Conservation (phyloP, 2,113 vertebrate genomes). For the Physeter macrocephalus region DNA sequence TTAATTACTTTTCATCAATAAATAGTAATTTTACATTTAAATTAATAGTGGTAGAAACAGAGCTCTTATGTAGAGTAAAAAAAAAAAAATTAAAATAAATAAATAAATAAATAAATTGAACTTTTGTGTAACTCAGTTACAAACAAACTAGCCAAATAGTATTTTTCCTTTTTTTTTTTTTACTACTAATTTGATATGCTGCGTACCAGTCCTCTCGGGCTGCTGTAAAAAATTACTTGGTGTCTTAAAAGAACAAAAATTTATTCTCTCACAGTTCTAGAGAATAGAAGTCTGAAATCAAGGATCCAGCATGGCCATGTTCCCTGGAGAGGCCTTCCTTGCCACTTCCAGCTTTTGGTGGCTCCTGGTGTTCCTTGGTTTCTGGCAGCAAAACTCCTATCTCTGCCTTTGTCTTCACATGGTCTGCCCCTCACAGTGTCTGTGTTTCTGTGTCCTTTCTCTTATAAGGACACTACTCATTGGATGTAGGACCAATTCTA, state of each 20-base stretch:
- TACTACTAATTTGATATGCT: not conserved
- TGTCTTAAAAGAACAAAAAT: not conserved
- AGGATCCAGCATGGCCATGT: not conserved
- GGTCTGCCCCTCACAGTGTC: not conserved
- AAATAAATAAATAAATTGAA: not conserved
- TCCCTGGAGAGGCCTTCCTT: not conserved
- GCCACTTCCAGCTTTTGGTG: not conserved
- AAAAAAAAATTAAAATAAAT: not conserved
- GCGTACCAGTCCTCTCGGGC: not conserved
- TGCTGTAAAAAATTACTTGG: not conserved
- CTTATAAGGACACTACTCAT: not conserved
- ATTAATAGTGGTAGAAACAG: not conserved
- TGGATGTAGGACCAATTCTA: not conserved
- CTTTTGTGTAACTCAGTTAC: not conserved
- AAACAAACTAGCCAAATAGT: not conserved
- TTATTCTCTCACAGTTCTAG: not conserved
- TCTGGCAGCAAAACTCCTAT: not conserved
- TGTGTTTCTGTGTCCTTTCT: not conserved
- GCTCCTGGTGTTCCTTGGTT: not conserved
- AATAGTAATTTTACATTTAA: slow-evolving; percentile 3
- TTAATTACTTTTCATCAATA: not conserved
- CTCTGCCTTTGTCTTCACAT: not conserved
- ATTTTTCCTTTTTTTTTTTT: not conserved
- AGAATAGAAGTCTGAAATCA: not conserved
- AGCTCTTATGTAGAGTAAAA: not conserved